Evolutionary conservation across 2,888 invertebrate genomes (phyloP), one percentile per base, ranked within the genome.

Genomic region (Diarsia rubi): DNA sequence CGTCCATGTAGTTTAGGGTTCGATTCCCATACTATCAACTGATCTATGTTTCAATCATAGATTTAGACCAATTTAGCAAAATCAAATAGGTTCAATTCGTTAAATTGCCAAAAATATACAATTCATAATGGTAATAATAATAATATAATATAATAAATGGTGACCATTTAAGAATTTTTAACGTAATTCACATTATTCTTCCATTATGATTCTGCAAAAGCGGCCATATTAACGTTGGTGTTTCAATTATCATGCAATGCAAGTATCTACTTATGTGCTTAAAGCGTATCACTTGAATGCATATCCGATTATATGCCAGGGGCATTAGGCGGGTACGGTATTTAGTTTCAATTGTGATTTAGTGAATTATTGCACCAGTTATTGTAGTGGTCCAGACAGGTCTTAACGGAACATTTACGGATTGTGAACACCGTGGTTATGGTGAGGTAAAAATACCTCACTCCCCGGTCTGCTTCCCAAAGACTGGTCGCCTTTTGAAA

Each of bases 191-290:
- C 16, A 45, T 45, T 45, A 4, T 49, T 21, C 4, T 49, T 8
- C 21, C 9, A 52, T 52, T 52, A 52, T 52, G n/a, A 52, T 12
- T n/a, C n/a, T 52, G 52, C n/a, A n/a, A 12, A 52, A 52, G 11
- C n/a, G 11, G 11, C 12, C n/a, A 52, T 72, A 69, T 71, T 63
- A 80, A 74, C 49, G 73, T 83, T 82, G 62, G 84, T 80, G 73
- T 80, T 81, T 66, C 81, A 83, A 83, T 84, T 84, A 77, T 80
- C 66, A 64, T 62, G 69, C 75, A 47, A 69, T 60, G 54, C 73
- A 66, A 75, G 72, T 60, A 77, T 47, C 60, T 71, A 64, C 66
- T 71, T 71, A 68, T 42, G 79, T 65, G 76, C 81, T 52, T 69
- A 70, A 60, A 85, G 73, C 72, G 74, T 68, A 82, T 67, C 67